Conservation (phyloP, 1,140 invertebrate species). For the Eulimnadia texana region DNA sequence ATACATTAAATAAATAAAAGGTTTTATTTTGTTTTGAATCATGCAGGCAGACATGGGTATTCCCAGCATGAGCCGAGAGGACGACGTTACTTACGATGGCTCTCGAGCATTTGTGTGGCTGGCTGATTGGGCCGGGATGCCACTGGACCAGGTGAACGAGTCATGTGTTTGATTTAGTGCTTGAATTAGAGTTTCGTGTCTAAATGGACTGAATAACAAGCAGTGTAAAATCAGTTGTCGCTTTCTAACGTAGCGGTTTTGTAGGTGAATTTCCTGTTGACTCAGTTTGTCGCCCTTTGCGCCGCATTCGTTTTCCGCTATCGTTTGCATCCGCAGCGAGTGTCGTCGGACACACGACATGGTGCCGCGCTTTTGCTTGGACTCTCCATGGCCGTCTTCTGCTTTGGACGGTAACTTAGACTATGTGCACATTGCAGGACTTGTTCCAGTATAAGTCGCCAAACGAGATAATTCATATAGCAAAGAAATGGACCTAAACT, state of each 20-base stretch:
- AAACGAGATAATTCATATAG: no score
- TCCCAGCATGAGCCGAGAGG: constrained; percentile 11
- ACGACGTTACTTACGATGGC: constrained; percentile 35
- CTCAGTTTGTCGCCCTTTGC: constrained; percentile 58
- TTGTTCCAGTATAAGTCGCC: no score
- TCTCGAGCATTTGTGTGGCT: constrained; percentile 41
- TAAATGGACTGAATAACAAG: no score
- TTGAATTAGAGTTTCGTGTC: no score
- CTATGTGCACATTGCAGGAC: no score
- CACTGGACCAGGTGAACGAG: constrained; percentile 49
- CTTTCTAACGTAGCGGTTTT: no score
- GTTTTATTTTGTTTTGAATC: no score
- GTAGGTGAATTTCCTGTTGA: constrained; percentile 68
- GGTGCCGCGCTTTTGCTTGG: constrained; percentile 57
- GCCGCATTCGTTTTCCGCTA: constrained; percentile 57
- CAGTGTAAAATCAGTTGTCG: no score
- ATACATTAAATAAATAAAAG: no score
- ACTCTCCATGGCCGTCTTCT: constrained; percentile 64
- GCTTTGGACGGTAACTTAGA: constrained; percentile 72
- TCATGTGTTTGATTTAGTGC: no score
- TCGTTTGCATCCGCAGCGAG: constrained; percentile 45
- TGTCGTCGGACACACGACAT: constrained; percentile 51
- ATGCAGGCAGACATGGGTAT: not conserved
- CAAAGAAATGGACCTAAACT: no score
- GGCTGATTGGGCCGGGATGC: constrained; percentile 38